Evolutionary conservation across 2,888 invertebrate species (phyloP).

Genomic region (Sipunculus nudus): DNA sequence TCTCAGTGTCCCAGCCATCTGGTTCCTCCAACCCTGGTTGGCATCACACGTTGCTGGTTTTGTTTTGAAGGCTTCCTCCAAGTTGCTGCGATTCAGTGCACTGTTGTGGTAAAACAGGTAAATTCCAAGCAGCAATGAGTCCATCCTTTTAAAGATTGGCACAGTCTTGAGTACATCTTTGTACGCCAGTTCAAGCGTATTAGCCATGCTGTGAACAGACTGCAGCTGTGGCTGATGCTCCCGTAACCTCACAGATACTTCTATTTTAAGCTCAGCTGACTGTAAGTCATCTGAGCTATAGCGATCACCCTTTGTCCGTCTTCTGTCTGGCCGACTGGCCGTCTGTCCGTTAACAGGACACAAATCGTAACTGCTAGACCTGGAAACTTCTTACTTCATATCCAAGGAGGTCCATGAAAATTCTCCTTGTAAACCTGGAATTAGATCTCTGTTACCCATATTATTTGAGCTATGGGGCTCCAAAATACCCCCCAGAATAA

Average conservation of each 20-base stretch:
- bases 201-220: conserved; percentile 3
- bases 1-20: conserved; percentile 15
- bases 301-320: too few relatives aligned
- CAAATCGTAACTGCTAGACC: too few relatives aligned
- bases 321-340: too few relatives aligned
- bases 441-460: too few relatives aligned
- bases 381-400: too few relatives aligned
- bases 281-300: too few relatives aligned
- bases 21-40: conserved; percentile 15
- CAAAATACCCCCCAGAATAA: too few relatives aligned
- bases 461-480: too few relatives aligned
- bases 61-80: background rate
- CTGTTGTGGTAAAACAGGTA: conserved; percentile 7
- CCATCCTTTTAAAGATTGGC: background rate
- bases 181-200: conserved; percentile 4
- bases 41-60: background rate
- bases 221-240: background rate
- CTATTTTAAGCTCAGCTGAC: too few relatives aligned
- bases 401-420: too few relatives aligned
- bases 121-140: background rate
- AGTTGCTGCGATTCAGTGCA: conserved; percentile 3
- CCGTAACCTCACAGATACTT: background rate
- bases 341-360: too few relatives aligned
- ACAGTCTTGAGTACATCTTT: background rate
- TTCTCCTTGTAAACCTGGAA: too few relatives aligned